phyloP scores from a whole-genome alignment of 2,888 invertebrate species.

The Leptinotarsa peninsularis region DNA sequence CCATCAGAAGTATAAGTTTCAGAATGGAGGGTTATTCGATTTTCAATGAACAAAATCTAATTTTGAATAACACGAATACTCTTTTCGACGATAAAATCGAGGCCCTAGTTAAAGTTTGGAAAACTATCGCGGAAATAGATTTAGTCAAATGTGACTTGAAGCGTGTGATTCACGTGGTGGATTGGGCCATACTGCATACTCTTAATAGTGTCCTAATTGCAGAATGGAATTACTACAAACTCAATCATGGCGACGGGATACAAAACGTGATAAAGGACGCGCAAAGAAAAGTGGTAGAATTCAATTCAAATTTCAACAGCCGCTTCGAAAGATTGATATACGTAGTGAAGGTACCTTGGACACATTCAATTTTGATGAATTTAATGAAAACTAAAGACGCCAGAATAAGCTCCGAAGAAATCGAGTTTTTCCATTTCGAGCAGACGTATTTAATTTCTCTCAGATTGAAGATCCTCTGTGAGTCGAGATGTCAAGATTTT shows the following conservation, averaged over 20 bases:
- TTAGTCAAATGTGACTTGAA: conserved; percentile 53
- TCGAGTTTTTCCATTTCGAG: conserved; percentile 71
- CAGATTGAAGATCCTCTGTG: conserved; percentile 71
- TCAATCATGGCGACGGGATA: conserved; percentile 44
- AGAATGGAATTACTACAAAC: conserved; percentile 61
- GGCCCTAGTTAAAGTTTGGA: conserved; percentile 60
- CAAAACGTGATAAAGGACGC: conserved; percentile 55
- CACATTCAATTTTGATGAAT: conserved; percentile 57
- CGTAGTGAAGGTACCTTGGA: conserved; percentile 62
- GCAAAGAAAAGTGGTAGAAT: conserved; percentile 52
- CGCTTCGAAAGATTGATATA: conserved; percentile 60
- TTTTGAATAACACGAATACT: conserved; percentile 58
- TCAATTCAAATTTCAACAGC: conserved; percentile 56
- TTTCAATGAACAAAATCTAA: conserved; percentile 59
- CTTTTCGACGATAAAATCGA: conserved; percentile 57
- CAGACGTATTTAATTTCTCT: conserved; percentile 70
- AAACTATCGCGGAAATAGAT: conserved; percentile 54
- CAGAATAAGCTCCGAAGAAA: conserved; percentile 59
- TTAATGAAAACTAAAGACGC: conserved; percentile 57
- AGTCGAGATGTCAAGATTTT: conserved; percentile 73
- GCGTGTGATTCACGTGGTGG: conserved; percentile 59
- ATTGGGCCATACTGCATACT: conserved; percentile 63
- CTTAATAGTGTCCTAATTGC: conserved; percentile 61
- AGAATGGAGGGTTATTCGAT: conserved; percentile 35
- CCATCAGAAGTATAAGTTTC: neutral